phyloP scores from a whole-genome alignment of 2,888 invertebrate genomes.

The Epistrophe grossulariae region DNA sequence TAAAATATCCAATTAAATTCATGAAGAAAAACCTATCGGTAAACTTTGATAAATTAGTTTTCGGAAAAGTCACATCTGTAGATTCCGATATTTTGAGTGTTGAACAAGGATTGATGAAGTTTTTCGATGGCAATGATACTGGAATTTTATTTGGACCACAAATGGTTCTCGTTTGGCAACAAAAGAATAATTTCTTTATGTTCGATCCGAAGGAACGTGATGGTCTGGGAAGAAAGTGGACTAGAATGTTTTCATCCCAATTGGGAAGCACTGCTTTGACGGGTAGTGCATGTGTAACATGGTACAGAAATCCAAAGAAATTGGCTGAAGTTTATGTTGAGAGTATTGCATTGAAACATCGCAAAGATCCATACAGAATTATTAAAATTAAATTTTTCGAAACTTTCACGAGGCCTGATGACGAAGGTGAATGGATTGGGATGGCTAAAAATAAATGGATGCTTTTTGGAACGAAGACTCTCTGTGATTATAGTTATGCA shows the following conservation, averaged over 20 bases:
- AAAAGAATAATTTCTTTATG: slow-evolving; percentile 83
- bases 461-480: slow-evolving; percentile 81
- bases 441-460: slow-evolving; percentile 80
- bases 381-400: slow-evolving; percentile 81
- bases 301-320: slow-evolving; percentile 81
- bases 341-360: slow-evolving; percentile 80
- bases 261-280: slow-evolving; percentile 29
- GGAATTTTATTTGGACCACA: slow-evolving; percentile 83
- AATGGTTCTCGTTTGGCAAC: slow-evolving; percentile 83
- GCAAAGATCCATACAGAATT: slow-evolving; percentile 80
- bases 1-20: slow-evolving; percentile 55
- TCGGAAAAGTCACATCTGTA: slow-evolving; percentile 81
- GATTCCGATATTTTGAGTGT: slow-evolving; percentile 80
- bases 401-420: slow-evolving; percentile 78
- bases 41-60: slow-evolving; percentile 77
- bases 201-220: slow-evolving; percentile 84
- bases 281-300: slow-evolving; percentile 83
- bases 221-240: slow-evolving; percentile 77
- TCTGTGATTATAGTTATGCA: slow-evolving; percentile 70
- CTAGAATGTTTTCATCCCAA: slow-evolving; percentile 59
- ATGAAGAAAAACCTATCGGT: slow-evolving; percentile 23
- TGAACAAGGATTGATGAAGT: slow-evolving; percentile 80
- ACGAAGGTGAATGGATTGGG: slow-evolving; percentile 82
- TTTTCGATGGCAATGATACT: slow-evolving; percentile 81
- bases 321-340: slow-evolving; percentile 82